phyloP scores from a whole-genome alignment of 1,140 invertebrate species.

The Aphidius ervi region DNA sequence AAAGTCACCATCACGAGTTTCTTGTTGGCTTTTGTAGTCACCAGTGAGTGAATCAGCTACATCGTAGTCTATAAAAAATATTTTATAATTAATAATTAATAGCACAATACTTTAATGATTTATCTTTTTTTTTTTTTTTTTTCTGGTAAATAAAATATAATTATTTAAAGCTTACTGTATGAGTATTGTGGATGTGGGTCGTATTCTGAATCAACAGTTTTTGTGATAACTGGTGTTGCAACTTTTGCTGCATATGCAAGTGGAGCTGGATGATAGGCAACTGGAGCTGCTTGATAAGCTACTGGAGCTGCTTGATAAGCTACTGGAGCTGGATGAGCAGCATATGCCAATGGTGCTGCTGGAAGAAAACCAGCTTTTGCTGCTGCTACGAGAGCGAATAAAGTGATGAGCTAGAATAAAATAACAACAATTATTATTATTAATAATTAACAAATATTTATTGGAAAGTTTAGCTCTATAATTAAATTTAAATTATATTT shows the following conservation, averaged over 20 bases:
- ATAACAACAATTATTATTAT: too few species aligned
- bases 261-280: conserved; percentile 18
- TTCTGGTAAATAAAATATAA: background rate
- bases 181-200: conserved; percentile 1
- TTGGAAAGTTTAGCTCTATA: too few species aligned
- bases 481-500: too few species aligned
- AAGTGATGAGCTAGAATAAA: too few species aligned
- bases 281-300: conserved; percentile 18
- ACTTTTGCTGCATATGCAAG: conserved; percentile 20
- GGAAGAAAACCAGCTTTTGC: conserved; percentile 19
- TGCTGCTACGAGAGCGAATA: conserved; percentile 1
- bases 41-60: conserved; percentile 53
- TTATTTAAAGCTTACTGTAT: background rate
- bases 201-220: conserved; percentile 18
- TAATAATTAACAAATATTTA: too few species aligned
- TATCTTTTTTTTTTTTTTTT: background rate
- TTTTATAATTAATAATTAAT: too few species aligned
- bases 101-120: background rate
- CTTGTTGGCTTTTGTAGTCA: conserved; percentile 53
- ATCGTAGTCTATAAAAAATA: conserved; percentile 34
- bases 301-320: conserved; percentile 18
- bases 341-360: conserved; percentile 16
- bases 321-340: conserved; percentile 19
- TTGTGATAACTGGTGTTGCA: conserved; percentile 17
- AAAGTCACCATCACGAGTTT: conserved; percentile 52